Percentiles rank a stretch among this genome's conserved stretches.
Conservation (phyloP, 2,888 invertebrate species). For the Muschampia plurimacula region DNA sequence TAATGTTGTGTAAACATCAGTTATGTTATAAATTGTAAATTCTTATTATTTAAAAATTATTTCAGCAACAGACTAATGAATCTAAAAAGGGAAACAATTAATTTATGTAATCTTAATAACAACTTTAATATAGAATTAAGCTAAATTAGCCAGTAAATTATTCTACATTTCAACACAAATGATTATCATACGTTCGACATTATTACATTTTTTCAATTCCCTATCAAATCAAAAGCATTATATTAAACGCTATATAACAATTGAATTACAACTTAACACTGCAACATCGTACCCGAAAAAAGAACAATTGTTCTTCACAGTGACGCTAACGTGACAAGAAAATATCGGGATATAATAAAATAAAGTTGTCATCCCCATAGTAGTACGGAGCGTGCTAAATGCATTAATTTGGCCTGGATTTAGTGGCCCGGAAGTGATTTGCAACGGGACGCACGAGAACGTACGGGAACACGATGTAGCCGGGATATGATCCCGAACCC, state of each 20-base stretch:
- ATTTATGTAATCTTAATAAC: too few species aligned
- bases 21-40: too few species aligned
- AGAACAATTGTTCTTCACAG: conserved; percentile 7
- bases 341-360: conserved; percentile 82
- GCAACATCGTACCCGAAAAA: conserved; percentile 1
- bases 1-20: too few species aligned
- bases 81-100: too few species aligned
- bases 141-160: too few species aligned
- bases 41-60: too few species aligned
- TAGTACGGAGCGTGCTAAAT: conserved; percentile 83
- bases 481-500: conserved; percentile 72
- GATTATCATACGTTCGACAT: too few species aligned
- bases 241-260: background rate
- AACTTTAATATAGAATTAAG: too few species aligned
- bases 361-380: conserved; percentile 84
- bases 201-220: too few species aligned
- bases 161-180: too few species aligned
- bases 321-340: conserved; percentile 80
- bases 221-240: background rate
- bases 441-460: conserved; percentile 73
- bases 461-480: conserved; percentile 62
- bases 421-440: conserved; percentile 86
- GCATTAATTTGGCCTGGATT: conserved; percentile 85
- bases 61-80: too few species aligned
- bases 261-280: background rate